phyloP scores from a whole-genome alignment of 2,888 invertebrate species.

The Peribatodes rhomboidaria region DNA sequence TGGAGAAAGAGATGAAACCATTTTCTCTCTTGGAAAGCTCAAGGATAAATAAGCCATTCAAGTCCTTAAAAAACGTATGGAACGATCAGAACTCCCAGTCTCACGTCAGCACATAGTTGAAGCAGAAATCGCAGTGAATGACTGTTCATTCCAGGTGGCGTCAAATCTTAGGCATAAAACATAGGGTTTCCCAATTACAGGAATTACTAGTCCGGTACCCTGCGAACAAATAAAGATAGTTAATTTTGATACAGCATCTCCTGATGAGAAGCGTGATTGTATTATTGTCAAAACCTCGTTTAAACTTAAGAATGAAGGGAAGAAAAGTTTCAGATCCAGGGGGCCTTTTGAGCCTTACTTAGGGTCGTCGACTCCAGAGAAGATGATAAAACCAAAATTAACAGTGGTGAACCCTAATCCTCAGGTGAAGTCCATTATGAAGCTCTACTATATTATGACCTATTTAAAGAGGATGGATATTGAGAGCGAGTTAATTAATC shows the following conservation, averaged over 20 bases:
- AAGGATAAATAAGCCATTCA: neutral
- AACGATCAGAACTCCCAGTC: neutral
- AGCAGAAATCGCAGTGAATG: neutral
- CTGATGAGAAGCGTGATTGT: neutral
- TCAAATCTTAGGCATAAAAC: neutral
- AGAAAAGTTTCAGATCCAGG: neutral
- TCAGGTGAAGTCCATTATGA: slow-evolving; percentile 20
- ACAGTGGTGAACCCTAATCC: slow-evolving; percentile 25
- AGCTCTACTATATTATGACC: slow-evolving; percentile 16
- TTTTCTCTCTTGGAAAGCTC: neutral
- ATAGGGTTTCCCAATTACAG: slow-evolving; percentile 1
- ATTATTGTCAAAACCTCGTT: neutral
- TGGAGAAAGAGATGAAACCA: neutral
- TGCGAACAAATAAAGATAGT: slow-evolving; percentile 1
- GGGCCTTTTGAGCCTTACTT: slow-evolving; percentile 7
- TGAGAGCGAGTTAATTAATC: neutral
- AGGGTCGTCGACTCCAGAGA: slow-evolving; percentile 27
- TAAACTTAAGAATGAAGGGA: neutral
- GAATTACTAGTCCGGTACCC: slow-evolving; percentile 1
- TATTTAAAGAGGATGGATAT: neutral
- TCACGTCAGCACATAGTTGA: neutral
- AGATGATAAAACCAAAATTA: slow-evolving; percentile 25
- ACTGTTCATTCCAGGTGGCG: neutral
- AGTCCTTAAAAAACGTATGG: neutral
- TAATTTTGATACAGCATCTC: neutral